A percentile compares a stretch with the other conserved stretches of the same genome.
Conservation (phyloP, 2,797 vertebrate species). For the Ceyx erithaca region DNA sequence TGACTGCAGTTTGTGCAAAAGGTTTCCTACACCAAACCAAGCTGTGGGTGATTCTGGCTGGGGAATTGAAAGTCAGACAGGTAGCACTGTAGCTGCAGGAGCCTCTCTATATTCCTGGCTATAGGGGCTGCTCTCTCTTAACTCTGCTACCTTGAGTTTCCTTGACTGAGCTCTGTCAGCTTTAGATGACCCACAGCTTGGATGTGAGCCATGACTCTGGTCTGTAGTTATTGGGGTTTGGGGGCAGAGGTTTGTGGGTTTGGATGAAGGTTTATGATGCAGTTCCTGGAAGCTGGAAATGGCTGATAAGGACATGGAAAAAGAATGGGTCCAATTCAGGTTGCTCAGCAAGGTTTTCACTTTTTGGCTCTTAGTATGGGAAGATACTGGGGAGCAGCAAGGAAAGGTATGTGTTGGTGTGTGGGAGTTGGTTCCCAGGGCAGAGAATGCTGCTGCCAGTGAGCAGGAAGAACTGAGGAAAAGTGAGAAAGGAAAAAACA, state of each 20-base stretch:
- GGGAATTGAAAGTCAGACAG: not conserved
- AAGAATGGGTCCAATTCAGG: not conserved
- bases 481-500: not conserved
- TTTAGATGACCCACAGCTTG: not conserved
- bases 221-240: not conserved
- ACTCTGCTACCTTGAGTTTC: not conserved
- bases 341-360: not conserved
- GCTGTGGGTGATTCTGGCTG: not conserved
- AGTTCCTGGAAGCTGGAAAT: not conserved
- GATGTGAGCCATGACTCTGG: not conserved
- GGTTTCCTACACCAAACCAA: not conserved
- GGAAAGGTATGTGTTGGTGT: not conserved
- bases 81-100: not conserved
- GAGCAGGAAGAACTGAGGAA: not conserved
- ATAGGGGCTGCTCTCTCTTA: not conserved
- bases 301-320: not conserved
- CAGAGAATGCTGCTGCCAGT: not conserved
- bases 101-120: not conserved
- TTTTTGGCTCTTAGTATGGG: not conserved
- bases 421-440: constrained; percentile 39
- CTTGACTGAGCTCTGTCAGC: not conserved
- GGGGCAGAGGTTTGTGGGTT: not conserved
- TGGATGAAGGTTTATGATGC: not conserved
- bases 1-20: not conserved
- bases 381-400: not conserved